Conservation (phyloP, 2,113 vertebrate genomes). For the Ageneiosus marmoratus region DNA sequence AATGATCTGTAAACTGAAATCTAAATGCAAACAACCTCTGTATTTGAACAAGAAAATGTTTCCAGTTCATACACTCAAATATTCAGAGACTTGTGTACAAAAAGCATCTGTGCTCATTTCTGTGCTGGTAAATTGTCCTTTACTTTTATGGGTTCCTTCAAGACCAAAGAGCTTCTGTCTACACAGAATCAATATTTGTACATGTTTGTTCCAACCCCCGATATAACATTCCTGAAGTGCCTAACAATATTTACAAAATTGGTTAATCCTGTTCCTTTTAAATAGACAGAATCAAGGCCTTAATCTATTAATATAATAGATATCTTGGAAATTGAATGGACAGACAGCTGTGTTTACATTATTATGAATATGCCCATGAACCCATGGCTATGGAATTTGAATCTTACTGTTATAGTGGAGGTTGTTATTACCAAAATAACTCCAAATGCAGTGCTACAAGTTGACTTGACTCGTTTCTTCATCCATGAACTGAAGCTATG, state of each 20-base stretch:
- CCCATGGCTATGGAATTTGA: too few relatives aligned
- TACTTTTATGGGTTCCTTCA: not conserved
- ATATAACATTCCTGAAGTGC: not conserved
- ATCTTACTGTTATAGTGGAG: too few relatives aligned
- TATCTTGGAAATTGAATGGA: not conserved
- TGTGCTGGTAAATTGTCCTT: not conserved
- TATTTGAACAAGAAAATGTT: not conserved
- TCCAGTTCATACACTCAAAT: not conserved
- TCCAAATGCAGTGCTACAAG: too few relatives aligned
- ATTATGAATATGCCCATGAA: too few relatives aligned
- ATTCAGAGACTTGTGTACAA: not conserved
- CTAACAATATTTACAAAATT: not conserved
- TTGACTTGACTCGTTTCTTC: too few relatives aligned
- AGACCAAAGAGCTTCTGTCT: not conserved
- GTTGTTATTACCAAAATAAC: too few relatives aligned
- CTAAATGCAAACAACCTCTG: not conserved
- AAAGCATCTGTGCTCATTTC: not conserved
- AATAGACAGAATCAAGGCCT: not conserved
- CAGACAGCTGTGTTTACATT: too few relatives aligned
- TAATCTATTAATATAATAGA: not conserved
- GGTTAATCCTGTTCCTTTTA: not conserved
- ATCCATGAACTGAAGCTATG: too few relatives aligned
- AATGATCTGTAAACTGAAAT: not conserved
- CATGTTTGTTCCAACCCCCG: not conserved
- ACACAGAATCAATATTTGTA: not conserved